Percentiles rank a stretch among this genome's conserved stretches.
phyloP scores from a whole-genome alignment of 2,888 invertebrate genomes.

The Ptilodon capucinus region DNA sequence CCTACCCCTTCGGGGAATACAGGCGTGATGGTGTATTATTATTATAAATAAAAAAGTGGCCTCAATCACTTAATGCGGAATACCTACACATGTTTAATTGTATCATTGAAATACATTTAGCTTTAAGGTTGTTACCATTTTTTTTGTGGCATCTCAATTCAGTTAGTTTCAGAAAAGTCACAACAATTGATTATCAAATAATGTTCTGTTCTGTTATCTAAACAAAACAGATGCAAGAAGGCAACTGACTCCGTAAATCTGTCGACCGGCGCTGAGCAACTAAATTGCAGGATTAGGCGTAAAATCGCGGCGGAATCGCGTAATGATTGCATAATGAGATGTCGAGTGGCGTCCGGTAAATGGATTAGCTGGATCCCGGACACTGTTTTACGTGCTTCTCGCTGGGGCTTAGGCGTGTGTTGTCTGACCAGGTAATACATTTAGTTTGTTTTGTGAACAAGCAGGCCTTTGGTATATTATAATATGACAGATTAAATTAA shows the following conservation, averaged over 20 bases:
- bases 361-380: not conserved
- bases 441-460: not conserved
- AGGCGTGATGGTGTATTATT: too few relatives aligned
- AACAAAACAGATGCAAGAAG: not conserved
- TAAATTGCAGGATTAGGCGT: constrained; percentile 7
- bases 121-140: too few relatives aligned
- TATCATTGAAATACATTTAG: too few relatives aligned
- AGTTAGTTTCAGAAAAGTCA: not conserved
- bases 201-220: not conserved
- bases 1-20: too few relatives aligned
- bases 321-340: constrained; percentile 18
- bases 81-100: too few relatives aligned
- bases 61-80: too few relatives aligned
- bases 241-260: not conserved
- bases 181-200: not conserved
- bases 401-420: not conserved
- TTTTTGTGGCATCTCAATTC: too few relatives aligned
- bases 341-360: not conserved
- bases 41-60: too few relatives aligned
- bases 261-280: not conserved
- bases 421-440: not conserved
- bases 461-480: not conserved
- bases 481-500: too few relatives aligned
- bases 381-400: not conserved
- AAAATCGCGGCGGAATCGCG: constrained; percentile 5